Evolutionary conservation across 2,888 invertebrate species (phyloP).

Genomic region (Hermaeophaga mercurialis): DNA sequence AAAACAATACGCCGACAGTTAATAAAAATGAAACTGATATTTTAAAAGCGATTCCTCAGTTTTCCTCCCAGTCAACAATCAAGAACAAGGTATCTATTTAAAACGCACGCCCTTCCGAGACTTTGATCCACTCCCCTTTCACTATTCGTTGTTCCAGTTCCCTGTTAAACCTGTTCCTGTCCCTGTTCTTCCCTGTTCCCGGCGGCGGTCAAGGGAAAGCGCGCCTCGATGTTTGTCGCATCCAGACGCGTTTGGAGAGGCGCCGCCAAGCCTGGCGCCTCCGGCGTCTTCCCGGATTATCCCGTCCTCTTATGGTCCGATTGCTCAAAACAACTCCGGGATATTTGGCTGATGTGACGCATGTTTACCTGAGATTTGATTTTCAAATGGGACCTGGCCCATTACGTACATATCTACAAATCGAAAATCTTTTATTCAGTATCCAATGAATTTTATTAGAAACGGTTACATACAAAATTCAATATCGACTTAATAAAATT

Average conservation of each 20-base stretch:
- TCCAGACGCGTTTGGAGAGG: conserved; percentile 15
- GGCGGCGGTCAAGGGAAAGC: conserved; percentile 6
- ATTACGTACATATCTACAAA: no score
- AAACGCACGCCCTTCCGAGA: not conserved
- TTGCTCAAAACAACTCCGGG: not conserved
- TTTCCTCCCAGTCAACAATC: not conserved
- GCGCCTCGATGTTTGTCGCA: conserved; percentile 19
- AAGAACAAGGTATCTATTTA: conserved; percentile 1
- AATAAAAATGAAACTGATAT: not conserved
- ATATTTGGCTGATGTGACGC: not conserved
- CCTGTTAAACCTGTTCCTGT: conserved; percentile 2
- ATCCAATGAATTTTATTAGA: no score
- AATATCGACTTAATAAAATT: no score
- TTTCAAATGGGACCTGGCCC: conserved; percentile 1
- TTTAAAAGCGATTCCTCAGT: not conserved
- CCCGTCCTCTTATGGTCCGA: conserved; percentile 6
- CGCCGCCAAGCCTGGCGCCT: conserved; percentile 24
- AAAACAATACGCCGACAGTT: no score
- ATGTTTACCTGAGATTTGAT: not conserved
- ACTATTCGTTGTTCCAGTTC: conserved; percentile 4
- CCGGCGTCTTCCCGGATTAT: conserved; percentile 21
- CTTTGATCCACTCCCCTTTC: conserved; percentile 10
- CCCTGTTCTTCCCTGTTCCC: not conserved
- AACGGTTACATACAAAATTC: no score
- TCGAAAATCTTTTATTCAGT: no score